Evolutionary conservation across 2,113 vertebrate genomes (phyloP).

Genomic region (Cynocephalus volans): DNA sequence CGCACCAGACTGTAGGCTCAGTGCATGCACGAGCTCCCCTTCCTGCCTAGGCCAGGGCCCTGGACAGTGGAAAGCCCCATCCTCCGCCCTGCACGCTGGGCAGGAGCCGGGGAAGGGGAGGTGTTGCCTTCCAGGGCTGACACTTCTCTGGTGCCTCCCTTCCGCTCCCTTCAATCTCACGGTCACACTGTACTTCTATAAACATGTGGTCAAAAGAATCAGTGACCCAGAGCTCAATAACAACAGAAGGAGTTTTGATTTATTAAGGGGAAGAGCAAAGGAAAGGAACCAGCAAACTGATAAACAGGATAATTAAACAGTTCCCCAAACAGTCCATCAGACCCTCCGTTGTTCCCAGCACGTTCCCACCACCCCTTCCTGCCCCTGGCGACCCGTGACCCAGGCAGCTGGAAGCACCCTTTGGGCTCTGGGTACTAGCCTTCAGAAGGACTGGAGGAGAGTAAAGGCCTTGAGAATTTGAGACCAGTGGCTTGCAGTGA

Average conservation of each 20-base stretch:
- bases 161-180: conserved; percentile 68
- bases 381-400: background rate
- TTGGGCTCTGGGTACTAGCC: background rate
- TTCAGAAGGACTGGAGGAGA: background rate
- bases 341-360: background rate
- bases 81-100: background rate
- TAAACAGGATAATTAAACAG: conserved; percentile 61
- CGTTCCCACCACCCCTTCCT: background rate
- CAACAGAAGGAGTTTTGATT: conserved; percentile 64
- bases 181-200: background rate
- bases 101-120: conserved; percentile 20
- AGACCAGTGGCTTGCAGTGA: background rate
- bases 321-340: conserved; percentile 50
- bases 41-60: background rate
- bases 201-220: conserved; percentile 41
- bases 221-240: conserved; percentile 33
- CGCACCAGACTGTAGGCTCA: background rate
- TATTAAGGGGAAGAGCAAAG: conserved; percentile 71
- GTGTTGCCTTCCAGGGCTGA: conserved; percentile 34
- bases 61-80: background rate
- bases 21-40: background rate
- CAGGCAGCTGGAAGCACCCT: background rate
- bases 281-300: conserved; percentile 64
- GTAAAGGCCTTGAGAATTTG: background rate
- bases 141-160: conserved; percentile 75